A percentile compares a stretch with the other conserved stretches of the same genome.
These are phyloP conservation scores for Plestiodon gilberti DNA, from an alignment of 2,113 vertebrate species.

Conservation along the genomic window DNA sequence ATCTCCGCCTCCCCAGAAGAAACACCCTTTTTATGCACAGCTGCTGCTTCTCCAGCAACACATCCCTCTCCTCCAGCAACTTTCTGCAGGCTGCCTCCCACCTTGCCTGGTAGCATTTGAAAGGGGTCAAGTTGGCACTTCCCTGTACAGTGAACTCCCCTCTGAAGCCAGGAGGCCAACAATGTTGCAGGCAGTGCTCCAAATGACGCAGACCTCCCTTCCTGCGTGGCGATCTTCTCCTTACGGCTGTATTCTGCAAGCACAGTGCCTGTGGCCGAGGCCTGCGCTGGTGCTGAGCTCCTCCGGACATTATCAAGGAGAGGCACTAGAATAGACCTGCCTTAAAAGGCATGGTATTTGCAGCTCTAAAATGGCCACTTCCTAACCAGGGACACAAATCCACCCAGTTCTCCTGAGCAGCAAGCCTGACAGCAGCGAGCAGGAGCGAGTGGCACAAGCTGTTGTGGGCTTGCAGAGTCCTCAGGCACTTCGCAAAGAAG, in stretches of 20 bases:
- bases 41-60: too few species aligned
- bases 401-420: not conserved
- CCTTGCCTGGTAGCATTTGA: too few species aligned
- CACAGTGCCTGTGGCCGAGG: accelerated
- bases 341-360: conserved; percentile 67
- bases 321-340: conserved; percentile 11
- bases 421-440: not conserved
- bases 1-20: too few species aligned
- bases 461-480: too few species aligned
- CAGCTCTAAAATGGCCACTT: conserved; percentile 16
- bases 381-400: conserved; percentile 36
- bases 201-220: not conserved
- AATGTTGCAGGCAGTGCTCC: accelerated
- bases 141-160: too few species aligned
- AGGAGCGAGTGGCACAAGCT: too few species aligned
- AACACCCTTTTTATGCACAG: too few species aligned
- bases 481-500: too few species aligned
- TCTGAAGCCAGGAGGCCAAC: not conserved
- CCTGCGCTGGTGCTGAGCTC: not conserved
- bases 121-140: too few species aligned
- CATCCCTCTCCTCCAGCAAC: too few species aligned
- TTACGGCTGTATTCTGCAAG: not conserved
- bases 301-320: not conserved
- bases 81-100: too few species aligned
- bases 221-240: not conserved